Conservation (phyloP, 2,797 vertebrate genomes). For the Esox lucius region DNA sequence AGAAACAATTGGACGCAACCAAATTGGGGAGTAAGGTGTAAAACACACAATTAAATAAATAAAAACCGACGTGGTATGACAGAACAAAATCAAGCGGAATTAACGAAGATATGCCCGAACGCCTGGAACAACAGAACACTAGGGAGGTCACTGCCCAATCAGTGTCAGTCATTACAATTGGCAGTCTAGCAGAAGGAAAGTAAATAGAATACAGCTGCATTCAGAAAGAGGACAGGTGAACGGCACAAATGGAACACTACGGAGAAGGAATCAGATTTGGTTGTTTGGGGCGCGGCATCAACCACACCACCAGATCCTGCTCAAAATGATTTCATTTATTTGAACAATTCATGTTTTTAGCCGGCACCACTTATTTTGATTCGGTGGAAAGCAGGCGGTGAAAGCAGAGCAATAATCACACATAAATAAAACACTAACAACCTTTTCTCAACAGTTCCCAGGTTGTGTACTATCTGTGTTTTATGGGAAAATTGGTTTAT, state of each 20-base stretch:
- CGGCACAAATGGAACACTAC: background rate
- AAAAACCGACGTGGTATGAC: no score
- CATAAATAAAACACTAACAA: constrained; percentile 50
- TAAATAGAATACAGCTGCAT: background rate
- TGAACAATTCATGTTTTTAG: constrained; percentile 8
- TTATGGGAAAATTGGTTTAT: constrained; percentile 55
- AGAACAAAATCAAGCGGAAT: no score
- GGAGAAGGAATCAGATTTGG: background rate
- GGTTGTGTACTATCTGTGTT: constrained; percentile 55
- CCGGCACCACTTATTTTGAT: constrained; percentile 11
- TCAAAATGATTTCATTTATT: constrained; percentile 29
- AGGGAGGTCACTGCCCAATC: no score
- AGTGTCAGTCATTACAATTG: no score
- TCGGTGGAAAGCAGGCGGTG: constrained; percentile 16
- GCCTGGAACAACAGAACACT: no score
- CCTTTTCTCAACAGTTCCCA: constrained; percentile 50
- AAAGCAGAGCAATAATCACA: constrained; percentile 28
- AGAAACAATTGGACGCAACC: no score
- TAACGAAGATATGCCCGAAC: no score
- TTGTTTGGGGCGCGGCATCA: background rate
- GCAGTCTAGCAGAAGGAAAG: no score
- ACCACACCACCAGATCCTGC: background rate
- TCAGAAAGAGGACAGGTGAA: background rate
- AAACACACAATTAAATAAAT: no score
- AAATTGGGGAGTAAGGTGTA: no score